A percentile compares a stretch with the other conserved stretches of the same genome.
phyloP scores from a whole-genome alignment of 2,113 vertebrate genomes.

The Phycodurus eques region DNA sequence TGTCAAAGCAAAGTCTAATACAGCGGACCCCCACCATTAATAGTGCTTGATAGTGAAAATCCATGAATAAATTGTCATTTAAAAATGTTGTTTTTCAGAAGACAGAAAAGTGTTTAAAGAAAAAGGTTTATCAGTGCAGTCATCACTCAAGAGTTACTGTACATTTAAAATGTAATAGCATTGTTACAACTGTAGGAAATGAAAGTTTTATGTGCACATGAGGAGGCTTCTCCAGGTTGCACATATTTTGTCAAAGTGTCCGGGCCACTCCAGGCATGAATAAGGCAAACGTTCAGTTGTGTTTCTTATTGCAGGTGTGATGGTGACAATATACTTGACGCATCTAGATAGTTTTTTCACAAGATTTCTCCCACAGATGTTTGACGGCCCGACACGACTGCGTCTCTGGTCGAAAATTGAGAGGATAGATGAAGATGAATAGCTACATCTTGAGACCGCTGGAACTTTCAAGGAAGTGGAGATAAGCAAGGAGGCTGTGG shows the following conservation, averaged over 20 bases:
- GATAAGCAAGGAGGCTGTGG: constrained; percentile 68
- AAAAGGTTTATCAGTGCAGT: no score
- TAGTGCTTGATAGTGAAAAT: no score
- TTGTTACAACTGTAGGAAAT: constrained; percentile 48
- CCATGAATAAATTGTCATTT: no score
- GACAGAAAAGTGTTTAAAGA: no score
- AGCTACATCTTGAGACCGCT: constrained; percentile 66
- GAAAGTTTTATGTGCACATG: constrained; percentile 40
- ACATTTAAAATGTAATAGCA: constrained; percentile 71
- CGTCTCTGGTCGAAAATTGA: constrained; percentile 44
- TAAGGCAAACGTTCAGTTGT: constrained; percentile 1
- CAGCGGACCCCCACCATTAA: no score
- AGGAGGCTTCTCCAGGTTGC: constrained; percentile 27
- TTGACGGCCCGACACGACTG: constrained; percentile 44
- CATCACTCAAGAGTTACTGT: neutral
- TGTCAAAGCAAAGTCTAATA: no score
- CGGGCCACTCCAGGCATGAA: constrained; percentile 1
- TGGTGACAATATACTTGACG: constrained; percentile 43
- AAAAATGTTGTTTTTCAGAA: no score
- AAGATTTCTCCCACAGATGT: constrained; percentile 30
- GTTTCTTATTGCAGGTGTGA: constrained; percentile 1
- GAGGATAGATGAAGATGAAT: constrained; percentile 72
- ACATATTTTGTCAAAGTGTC: constrained; percentile 38
- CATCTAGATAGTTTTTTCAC: constrained; percentile 31
- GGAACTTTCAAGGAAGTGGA: constrained; percentile 65